Base-by-base conservation (phyloP, 2,113 vertebrate species). In the Delphinapterus leucas region DNA sequence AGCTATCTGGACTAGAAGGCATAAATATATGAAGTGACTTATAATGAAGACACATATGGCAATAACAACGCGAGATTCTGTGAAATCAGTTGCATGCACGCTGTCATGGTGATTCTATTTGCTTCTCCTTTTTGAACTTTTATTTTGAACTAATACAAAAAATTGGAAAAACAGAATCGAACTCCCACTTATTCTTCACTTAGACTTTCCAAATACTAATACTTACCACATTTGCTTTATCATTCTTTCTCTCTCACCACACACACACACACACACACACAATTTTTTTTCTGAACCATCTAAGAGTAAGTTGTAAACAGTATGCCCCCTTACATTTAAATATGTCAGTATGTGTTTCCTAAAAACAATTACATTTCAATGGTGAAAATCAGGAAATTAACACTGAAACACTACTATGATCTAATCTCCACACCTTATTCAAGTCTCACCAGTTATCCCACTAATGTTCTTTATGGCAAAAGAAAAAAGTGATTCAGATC, bases 381-480 rank as follows among this genome's bases (percentile, higher is more conserved):
- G 73, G 44, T 90, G 94, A 94, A 92, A 86, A 89, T 55, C n/a
- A 84, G 53, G 23, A 92, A 95, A 88, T 84, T 61, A 77, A 65
- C 36, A 79, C 5, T 33, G 53, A 88, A 17, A 71, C 12, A 68
- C 70, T 67, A 68, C 2, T 94, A 53, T 81, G 55, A 26, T 23
- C 44, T 60, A 79, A 87, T 96, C 61, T 79, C 55, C 14, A 67
- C 14, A 38, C 21, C 44, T 90, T 70, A 90, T 77, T 95, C 28
- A 83, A 87, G 44, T 88, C 65, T 86, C 8, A 33, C 68, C 58
- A 95, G 23, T 73, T 83, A 33, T 68, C 7, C 21, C 31, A 88
- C 60, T 80, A 55, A 91, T 49, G 20, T 90, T 94, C 38, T 63
- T 61, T 92, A 80, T 23, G 71, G 44, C 12, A 92, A 89, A 92